Percentiles rank a stretch among this genome's conserved stretches.
Evolutionary conservation across 2,797 vertebrate genomes (phyloP).

Genomic region (Hipposideros larvatus): DNA sequence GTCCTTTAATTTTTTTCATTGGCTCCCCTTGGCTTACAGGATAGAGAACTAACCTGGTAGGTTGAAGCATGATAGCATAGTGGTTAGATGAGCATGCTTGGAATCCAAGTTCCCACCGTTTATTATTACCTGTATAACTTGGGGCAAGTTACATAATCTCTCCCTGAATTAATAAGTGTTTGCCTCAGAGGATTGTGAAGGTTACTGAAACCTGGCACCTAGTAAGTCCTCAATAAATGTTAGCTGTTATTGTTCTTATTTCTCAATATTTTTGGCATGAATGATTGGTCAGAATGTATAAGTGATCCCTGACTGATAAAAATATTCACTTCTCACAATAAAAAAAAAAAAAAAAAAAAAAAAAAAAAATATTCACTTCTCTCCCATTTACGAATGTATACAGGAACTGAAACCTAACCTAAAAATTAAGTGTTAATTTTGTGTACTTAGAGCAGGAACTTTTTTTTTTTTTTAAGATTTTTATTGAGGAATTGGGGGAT

Average conservation of each 20-base stretch:
- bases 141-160: not conserved
- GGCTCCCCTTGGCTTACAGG: not conserved
- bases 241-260: conserved; percentile 24
- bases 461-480: no score
- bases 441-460: not conserved
- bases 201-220: not conserved
- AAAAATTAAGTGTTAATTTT: conserved; percentile 23
- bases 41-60: not conserved
- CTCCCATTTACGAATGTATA: not conserved
- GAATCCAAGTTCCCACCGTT: conserved; percentile 44
- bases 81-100: conserved; percentile 18
- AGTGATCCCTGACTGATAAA: not conserved
- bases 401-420: not conserved
- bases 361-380: conserved; percentile 17
- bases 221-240: conserved; percentile 6
- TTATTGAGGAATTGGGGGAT: no score
- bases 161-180: not conserved
- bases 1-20: conserved; percentile 14
- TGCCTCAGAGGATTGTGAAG: not conserved
- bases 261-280: not conserved
- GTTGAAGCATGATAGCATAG: not conserved
- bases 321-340: not conserved
- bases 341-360: no score
- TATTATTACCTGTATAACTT: conserved; percentile 39
- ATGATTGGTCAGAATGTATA: not conserved